These are phyloP conservation scores for Edolisoma coerulescens DNA, from an alignment of 2,113 vertebrate genomes.

Conservation along the genomic window DNA sequence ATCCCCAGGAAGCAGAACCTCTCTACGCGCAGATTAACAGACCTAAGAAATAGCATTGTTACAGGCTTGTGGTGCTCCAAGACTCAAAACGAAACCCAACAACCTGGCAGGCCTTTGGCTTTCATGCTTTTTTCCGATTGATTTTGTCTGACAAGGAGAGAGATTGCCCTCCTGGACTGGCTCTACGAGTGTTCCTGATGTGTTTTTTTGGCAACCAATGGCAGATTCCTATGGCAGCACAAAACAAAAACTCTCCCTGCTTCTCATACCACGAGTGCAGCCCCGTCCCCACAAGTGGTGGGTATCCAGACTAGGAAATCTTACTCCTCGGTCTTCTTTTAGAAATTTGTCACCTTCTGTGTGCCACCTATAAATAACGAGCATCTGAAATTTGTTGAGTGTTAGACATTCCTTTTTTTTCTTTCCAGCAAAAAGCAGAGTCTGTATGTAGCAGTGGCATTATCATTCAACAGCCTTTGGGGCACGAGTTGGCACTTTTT, in stretches of 20 bases:
- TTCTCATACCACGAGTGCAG: slow-evolving; percentile 8
- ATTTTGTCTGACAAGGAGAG: slow-evolving; percentile 67
- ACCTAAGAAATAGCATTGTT: slow-evolving; percentile 88
- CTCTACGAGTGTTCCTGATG: slow-evolving; percentile 59
- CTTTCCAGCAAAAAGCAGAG: slow-evolving; percentile 40
- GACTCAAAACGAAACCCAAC: slow-evolving; percentile 69
- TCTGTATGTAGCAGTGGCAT: slow-evolving; percentile 53
- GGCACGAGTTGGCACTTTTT: slow-evolving; percentile 43
- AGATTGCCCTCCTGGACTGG: slow-evolving; percentile 59
- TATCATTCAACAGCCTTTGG: slow-evolving; percentile 19
- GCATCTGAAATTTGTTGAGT: neutral
- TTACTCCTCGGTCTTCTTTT: slow-evolving; percentile 26
- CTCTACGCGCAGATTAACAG: slow-evolving; percentile 96
- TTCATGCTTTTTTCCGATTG: slow-evolving; percentile 55
- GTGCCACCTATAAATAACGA: slow-evolving; percentile 22
- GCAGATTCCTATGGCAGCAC: slow-evolving; percentile 71
- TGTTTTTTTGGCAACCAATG: slow-evolving; percentile 59
- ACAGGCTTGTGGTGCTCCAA: slow-evolving; percentile 67
- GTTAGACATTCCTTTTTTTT: slow-evolving; percentile 10
- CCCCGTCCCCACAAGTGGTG: slow-evolving; percentile 1
- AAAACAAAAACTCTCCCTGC: slow-evolving; percentile 31
- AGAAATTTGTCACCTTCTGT: slow-evolving; percentile 9
- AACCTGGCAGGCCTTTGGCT: slow-evolving; percentile 65
- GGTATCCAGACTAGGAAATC: slow-evolving; percentile 14
- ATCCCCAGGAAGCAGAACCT: slow-evolving; percentile 86